Percentiles rank a stretch among this genome's conserved stretches.
Conservation (phyloP, 2,113 vertebrate species). For the Ailuropoda melanoleuca region DNA sequence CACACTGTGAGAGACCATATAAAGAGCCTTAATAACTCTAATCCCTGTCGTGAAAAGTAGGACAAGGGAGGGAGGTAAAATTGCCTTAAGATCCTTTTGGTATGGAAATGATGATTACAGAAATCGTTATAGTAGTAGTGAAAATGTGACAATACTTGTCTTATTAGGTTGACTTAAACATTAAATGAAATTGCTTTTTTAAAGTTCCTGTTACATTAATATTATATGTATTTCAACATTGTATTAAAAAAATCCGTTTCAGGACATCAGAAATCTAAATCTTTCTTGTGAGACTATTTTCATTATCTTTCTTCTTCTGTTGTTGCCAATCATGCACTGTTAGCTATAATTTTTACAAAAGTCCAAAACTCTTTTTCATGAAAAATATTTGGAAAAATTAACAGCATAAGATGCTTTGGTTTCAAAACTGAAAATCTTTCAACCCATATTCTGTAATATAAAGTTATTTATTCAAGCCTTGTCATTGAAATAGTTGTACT, state of each 20-base stretch:
- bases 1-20: not conserved
- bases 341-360: not conserved
- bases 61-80: not conserved
- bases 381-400: not conserved
- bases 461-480: not conserved
- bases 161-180: not conserved
- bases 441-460: not conserved
- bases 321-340: not conserved
- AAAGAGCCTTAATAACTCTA: not conserved
- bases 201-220: not conserved
- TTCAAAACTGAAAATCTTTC: not conserved
- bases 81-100: not conserved
- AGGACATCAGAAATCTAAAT: not conserved
- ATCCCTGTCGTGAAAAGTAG: not conserved
- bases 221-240: not conserved
- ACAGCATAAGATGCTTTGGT: not conserved
- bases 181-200: slow-evolving; percentile 2
- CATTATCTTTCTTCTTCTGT: not conserved
- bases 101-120: not conserved
- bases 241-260: not conserved
- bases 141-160: not conserved
- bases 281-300: not conserved
- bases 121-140: not conserved
- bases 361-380: not conserved
- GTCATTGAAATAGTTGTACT: not conserved